A percentile compares a stretch with the other conserved stretches of the same genome.
These are phyloP conservation scores for Nothocercus nigrocapillus DNA, from an alignment of 2,113 vertebrate species.

Conservation along the genomic window DNA sequence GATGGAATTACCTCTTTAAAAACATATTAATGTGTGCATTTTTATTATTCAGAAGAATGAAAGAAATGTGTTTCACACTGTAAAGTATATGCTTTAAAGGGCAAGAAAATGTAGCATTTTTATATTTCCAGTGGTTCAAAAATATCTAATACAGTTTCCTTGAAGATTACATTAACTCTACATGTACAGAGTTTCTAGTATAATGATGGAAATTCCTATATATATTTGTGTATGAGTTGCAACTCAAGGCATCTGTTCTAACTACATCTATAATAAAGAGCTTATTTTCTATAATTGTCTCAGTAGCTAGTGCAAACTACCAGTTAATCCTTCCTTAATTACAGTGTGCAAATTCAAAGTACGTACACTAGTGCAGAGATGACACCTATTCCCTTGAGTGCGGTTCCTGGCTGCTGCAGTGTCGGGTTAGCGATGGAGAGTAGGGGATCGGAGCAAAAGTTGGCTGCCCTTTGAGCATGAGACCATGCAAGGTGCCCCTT, in stretches of 20 bases:
- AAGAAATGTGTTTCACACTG: not conserved
- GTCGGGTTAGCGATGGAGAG: not conserved
- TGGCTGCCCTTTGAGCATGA: rapidly evolving
- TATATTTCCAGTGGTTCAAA: not conserved
- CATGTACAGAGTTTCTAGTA: not conserved
- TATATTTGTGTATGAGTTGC: not conserved
- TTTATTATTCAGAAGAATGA: slow-evolving; percentile 18
- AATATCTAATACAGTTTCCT: not conserved
- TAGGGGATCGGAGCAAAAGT: not conserved
- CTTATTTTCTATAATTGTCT: not conserved
- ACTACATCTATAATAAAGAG: not conserved
- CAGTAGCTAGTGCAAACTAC: not conserved
- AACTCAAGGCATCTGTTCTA: not conserved
- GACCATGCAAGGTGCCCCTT: not conserved
- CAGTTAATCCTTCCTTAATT: slow-evolving; percentile 24
- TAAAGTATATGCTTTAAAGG: not conserved
- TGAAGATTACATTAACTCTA: not conserved
- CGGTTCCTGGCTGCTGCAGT: not conserved
- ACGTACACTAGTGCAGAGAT: not conserved
- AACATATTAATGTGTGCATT: slow-evolving; percentile 6
- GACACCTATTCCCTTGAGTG: not conserved
- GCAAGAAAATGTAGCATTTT: not conserved
- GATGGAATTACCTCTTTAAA: slow-evolving; percentile 25
- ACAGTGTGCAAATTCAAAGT: not conserved
- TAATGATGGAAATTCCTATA: not conserved